phyloP scores from a whole-genome alignment of 92 coral and sea anemone genomes.

The Montipora capitata region DNA sequence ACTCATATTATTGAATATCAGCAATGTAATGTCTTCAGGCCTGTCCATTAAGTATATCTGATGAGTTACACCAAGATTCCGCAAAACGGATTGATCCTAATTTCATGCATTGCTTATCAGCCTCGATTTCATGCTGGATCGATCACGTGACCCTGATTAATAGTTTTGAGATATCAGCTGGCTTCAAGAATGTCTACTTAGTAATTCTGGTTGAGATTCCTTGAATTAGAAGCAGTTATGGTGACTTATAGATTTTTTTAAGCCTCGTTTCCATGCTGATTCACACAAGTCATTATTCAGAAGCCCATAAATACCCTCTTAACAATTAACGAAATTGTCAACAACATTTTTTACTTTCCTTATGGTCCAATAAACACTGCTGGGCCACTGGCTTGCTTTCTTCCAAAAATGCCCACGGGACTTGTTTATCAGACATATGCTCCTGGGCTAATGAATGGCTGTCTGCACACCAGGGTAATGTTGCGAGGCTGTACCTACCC shows the following conservation, averaged over 20 bases:
- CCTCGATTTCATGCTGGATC: slow-evolving; percentile 37
- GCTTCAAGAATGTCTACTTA: neutral
- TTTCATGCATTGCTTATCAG: neutral
- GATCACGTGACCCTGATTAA: slow-evolving; percentile 14
- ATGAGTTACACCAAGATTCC: no score
- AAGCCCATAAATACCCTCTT: neutral
- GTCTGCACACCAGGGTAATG: no score
- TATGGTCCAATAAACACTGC: slow-evolving; percentile 26
- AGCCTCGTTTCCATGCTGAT: slow-evolving; percentile 45
- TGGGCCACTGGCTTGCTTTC: slow-evolving; percentile 36
- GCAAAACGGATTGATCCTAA: neutral
- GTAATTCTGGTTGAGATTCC: slow-evolving; percentile 20
- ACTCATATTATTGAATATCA: slow-evolving; percentile 19
- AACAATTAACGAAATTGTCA: slow-evolving; percentile 17
- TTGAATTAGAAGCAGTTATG: slow-evolving; percentile 26
- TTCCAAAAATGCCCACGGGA: slow-evolving; percentile 11
- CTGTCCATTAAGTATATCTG: slow-evolving; percentile 4
- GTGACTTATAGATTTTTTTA: slow-evolving; percentile 20
- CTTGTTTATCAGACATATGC: no score
- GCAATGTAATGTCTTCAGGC: slow-evolving; percentile 8
- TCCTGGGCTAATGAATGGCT: no score
- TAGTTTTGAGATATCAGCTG: neutral
- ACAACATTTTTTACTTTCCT: slow-evolving; percentile 41
- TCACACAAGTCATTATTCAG: neutral
- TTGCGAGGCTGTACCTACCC: no score